A percentile compares a stretch with the other conserved stretches of the same genome.
Evolutionary conservation across 2,113 vertebrate genomes (phyloP).

Genomic region (Scolopax mira): DNA sequence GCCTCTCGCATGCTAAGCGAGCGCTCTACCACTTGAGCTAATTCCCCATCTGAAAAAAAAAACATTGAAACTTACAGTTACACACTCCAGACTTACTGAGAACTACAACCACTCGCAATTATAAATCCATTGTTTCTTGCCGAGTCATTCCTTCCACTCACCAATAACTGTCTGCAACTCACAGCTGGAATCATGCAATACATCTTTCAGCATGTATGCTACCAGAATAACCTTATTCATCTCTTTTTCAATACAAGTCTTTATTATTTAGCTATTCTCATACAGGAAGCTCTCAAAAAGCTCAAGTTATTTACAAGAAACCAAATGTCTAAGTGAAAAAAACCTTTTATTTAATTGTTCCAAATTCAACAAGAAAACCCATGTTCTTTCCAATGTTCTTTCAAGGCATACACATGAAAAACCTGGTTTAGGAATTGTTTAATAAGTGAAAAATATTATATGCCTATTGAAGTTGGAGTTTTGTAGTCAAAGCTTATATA

Average conservation of each 20-base stretch:
- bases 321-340: background rate
- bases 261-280: background rate
- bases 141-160: background rate
- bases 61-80: rapidly evolving
- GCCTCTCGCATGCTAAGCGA: slow-evolving; percentile 67
- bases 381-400: background rate
- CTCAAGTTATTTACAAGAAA: background rate
- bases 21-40: slow-evolving; percentile 66
- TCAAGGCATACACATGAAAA: background rate
- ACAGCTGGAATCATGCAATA: background rate
- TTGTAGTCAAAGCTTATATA: background rate
- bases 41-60: background rate
- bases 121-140: background rate
- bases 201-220: background rate
- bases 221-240: background rate
- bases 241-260: background rate
- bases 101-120: rapidly evolving
- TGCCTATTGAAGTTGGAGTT: background rate
- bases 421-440: background rate
- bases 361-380: background rate
- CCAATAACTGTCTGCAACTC: background rate
- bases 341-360: background rate
- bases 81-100: rapidly evolving
- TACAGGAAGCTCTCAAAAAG: background rate
- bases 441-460: background rate